Percentiles rank a stretch among this genome's conserved stretches.
phyloP scores from a whole-genome alignment of 2,113 vertebrate genomes.

The Nipponia nippon region DNA sequence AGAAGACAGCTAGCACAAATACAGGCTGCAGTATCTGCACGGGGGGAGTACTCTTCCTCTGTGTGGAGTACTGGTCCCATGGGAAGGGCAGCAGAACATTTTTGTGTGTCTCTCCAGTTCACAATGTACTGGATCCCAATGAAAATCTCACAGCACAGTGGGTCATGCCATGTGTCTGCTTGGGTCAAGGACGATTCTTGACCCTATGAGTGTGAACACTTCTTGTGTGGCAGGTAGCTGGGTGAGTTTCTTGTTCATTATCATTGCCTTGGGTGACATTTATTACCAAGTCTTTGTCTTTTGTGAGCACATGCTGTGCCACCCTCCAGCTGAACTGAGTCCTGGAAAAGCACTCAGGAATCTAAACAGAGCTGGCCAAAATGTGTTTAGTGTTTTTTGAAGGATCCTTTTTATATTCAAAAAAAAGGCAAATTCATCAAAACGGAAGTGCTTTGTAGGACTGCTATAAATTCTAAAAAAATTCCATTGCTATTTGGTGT shows the following conservation, averaged over 20 bases:
- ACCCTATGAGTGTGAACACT: fast-evolving
- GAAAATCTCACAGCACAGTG: background rate
- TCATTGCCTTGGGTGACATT: background rate
- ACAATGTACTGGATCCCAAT: background rate
- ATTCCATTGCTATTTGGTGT: background rate
- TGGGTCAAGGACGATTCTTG: fast-evolving
- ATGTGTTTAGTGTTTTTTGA: background rate
- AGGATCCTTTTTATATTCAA: background rate
- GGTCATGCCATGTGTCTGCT: background rate
- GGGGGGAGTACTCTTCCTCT: background rate
- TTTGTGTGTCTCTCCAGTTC: background rate
- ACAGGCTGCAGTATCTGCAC: background rate
- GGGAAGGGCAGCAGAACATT: background rate
- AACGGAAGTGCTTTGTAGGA: background rate
- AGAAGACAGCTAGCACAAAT: background rate
- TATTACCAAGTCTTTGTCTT: background rate
- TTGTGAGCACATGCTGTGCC: background rate
- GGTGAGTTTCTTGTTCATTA: background rate
- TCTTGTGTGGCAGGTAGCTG: background rate
- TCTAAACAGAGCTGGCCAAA: background rate
- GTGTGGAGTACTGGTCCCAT: background rate
- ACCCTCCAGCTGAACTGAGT: background rate
- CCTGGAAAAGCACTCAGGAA: background rate
- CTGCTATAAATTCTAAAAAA: background rate
- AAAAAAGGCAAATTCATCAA: background rate